A percentile compares a stretch with the other conserved stretches of the same genome.
Conservation (phyloP, 2,113 vertebrate genomes). For the Ammodytes marinus region DNA sequence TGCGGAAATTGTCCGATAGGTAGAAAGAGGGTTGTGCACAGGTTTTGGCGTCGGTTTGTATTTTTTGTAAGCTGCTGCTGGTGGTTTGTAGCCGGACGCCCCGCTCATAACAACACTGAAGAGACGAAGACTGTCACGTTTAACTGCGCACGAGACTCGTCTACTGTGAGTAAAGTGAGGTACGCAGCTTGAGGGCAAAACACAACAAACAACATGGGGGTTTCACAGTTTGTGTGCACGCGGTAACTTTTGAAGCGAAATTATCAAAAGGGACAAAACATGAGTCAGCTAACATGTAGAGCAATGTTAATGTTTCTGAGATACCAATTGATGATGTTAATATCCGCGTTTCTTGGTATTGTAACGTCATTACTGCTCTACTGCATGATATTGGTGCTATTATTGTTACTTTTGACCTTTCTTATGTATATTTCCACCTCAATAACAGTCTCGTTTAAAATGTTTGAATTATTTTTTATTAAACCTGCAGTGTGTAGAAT, state of each 20-base stretch:
- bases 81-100: neutral
- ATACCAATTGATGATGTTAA: neutral
- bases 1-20: constrained; percentile 57
- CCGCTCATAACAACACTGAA: neutral
- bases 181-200: constrained; percentile 25
- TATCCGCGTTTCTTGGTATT: neutral
- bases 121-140: neutral
- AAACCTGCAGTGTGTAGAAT: no score
- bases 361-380: neutral
- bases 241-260: constrained; percentile 36
- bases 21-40: constrained; percentile 2
- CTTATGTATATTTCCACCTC: neutral
- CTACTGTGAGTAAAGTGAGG: constrained; percentile 25
- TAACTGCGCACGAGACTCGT: neutral
- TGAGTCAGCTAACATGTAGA: neutral
- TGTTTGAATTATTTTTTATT: neutral
- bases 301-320: neutral
- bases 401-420: neutral
- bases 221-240: neutral
- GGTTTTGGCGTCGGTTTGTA: neutral
- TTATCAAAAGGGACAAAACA: neutral
- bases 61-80: constrained; percentile 34
- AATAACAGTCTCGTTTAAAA: neutral
- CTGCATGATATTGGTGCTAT: no score
- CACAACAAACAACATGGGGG: neutral